Evolutionary conservation across 2,888 invertebrate species (phyloP), one percentile per base, ranked within the genome.

Genomic region (Antheraea assamensis): DNA sequence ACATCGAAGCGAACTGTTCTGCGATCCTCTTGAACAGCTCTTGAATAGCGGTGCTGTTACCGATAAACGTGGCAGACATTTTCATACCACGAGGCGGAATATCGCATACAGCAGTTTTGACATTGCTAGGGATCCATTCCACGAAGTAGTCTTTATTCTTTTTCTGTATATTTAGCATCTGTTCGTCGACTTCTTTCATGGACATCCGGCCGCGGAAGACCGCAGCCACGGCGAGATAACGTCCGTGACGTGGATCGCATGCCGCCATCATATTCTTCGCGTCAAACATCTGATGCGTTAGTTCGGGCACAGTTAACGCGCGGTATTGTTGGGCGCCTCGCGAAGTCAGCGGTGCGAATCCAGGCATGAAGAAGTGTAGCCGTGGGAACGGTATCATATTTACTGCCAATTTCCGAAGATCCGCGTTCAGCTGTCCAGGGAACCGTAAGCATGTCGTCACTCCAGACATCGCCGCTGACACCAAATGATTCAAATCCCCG

Each of bases 221-320:
- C 8, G 98, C 97, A 0, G 98, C 98, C 0, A 98, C 98, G 0
- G 98, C 98, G 55, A 98, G 92, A 85, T 98, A 98, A 72, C 98
- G 95, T 24, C 98, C 98, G 85, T 97, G 97, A 27, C 98, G 95
- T 0, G 98, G 98, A 87, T 98, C 98, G 85, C 98, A 98, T 13
- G 98, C 98, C 7, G 98, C 98, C 98, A 98, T 98, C 98, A 98
- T 98, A 90, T 98, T 98, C 90, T 98, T 98, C 10, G 98, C 97
- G 86, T 98, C 98, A 85, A 98, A 98, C 97, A 97, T 97, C 88
- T 97, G 97, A 80, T 97, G 96, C 0, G 98, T 98, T 49, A 98
- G 94, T 89, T 98, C 98, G 0, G 98, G 98, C 0, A 98, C 98
- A 0, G 98, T 97, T 10, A 98, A 89, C 31, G 98, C 97, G 77